Evolutionary conservation across 2,888 invertebrate species (phyloP), one percentile per base, ranked within the genome.

Genomic region (Marasmarcha lunaedactyla): DNA sequence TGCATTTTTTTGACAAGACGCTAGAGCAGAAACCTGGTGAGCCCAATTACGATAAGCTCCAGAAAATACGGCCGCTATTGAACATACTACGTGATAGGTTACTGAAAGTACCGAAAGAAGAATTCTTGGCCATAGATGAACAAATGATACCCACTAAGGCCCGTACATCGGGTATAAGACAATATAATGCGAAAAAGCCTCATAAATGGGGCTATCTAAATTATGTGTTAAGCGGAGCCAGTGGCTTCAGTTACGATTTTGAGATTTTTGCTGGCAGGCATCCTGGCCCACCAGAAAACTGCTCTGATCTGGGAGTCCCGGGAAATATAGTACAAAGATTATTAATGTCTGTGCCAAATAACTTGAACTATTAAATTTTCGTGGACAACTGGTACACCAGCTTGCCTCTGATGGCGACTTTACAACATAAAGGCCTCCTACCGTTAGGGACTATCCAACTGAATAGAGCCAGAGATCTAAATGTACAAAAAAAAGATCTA

Each of bases 121-220:
- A 64, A 34, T 53, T 45, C 42, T 30, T 60, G 1, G 50, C 51
- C 1, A 48, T n/a, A n/a, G n/a, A n/a, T n/a, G n/a, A n/a, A n/a
- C n/a, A n/a, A n/a, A n/a, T n/a, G n/a, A n/a, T n/a, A 61, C 2
- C 57, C 63, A 42, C 59, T 6, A 65, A 64, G 46, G 26, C 38
- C 34, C 2, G 37, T 25, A 2, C 34, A 15, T 20, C 35, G n/a
- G 20, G 36, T 4, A 27, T 57, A n/a, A 55, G 50, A 35, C 57
- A n/a, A 45, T 33, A 33, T 33, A 52, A 51, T 39, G 42, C 48
- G 3, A 51, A 55, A 37, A 55, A 50, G 38, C 48, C 52, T 5
- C 50, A 52, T 35, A 56, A 54, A n/a, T 54, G 51, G 54, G 51
- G 51, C 2, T n/a, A n/a, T n/a, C n/a, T n/a, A n/a, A n/a, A n/a